Percentiles rank a stretch among this genome's conserved stretches.
Evolutionary conservation across 37 sponge, comb jelly and placozoan species (phyloP).

Genomic region (Ephydatia muelleri): DNA sequence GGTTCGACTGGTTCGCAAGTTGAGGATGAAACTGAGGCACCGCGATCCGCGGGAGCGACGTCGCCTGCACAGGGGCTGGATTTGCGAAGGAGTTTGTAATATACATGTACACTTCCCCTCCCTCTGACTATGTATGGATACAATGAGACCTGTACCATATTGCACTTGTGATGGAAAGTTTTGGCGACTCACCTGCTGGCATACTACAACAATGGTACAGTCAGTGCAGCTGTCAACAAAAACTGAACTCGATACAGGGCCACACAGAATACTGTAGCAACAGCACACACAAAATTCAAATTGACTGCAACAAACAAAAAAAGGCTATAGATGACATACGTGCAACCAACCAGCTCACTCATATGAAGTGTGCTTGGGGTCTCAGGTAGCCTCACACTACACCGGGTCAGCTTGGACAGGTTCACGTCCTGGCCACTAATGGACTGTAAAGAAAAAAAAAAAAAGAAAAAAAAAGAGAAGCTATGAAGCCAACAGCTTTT

Average conservation of each 20-base stretch:
- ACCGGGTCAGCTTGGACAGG: constrained; percentile 44
- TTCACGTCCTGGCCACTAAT: constrained; percentile 50
- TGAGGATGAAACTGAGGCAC: no score
- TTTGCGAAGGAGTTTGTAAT: no score
- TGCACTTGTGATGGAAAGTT: no score
- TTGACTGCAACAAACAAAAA: background rate
- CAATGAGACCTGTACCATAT: no score
- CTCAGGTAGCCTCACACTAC: constrained; percentile 64
- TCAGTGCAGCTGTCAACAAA: constrained; percentile 80
- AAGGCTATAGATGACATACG: constrained; percentile 9
- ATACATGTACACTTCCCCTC: no score
- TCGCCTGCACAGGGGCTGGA: no score
- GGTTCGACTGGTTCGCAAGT: no score
- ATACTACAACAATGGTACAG: constrained; percentile 75
- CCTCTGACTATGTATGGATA: no score
- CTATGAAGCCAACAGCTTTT: background rate
- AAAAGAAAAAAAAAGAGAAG: background rate
- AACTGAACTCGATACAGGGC: constrained; percentile 80
- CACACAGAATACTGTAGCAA: constrained; percentile 57
- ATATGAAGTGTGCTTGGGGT: constrained; percentile 70
- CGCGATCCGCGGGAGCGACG: no score
- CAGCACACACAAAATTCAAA: background rate
- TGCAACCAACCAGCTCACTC: constrained; percentile 33
- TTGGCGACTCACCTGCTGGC: constrained; percentile 93
- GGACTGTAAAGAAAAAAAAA: constrained; percentile 15